Percentiles rank a stretch among this genome's conserved stretches.
Conservation (phyloP, 2,113 vertebrate genomes). For the Eclectus roratus region DNA sequence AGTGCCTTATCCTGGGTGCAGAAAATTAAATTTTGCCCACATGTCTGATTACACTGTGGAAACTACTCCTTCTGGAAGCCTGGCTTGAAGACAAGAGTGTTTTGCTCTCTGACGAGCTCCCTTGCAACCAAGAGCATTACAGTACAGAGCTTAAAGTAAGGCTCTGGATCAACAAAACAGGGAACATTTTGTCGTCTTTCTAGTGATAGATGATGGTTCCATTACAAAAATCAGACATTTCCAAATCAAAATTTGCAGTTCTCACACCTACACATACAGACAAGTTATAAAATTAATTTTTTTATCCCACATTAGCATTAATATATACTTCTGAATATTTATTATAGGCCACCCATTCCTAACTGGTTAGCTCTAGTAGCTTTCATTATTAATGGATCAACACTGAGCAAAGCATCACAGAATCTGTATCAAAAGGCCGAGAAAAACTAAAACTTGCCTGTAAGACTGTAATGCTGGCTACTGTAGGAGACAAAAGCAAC, state of each 20-base stretch:
- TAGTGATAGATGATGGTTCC: background rate
- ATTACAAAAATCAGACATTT: background rate
- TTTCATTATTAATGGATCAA: background rate
- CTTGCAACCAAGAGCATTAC: background rate
- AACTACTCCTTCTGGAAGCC: background rate
- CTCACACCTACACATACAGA: background rate
- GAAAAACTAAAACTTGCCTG: background rate
- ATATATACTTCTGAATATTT: background rate
- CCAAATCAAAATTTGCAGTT: background rate
- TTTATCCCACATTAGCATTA: background rate
- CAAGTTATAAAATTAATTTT: background rate
- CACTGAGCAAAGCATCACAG: background rate
- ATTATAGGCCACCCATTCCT: background rate
- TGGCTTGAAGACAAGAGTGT: background rate
- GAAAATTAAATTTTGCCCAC: background rate
- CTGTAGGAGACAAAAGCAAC: background rate
- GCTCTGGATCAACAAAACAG: background rate
- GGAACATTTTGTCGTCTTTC: background rate
- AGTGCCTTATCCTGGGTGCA: background rate
- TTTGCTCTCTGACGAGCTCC: background rate
- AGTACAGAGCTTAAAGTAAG: background rate
- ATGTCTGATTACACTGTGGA: fast-evolving
- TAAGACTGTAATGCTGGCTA: background rate
- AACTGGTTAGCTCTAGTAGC: background rate
- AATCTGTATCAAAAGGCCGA: background rate